A percentile compares a stretch with the other conserved stretches of the same genome.
These are phyloP conservation scores for Pachliopta kotzebuea DNA, from an alignment of 2,888 invertebrate species.

Conservation along the genomic window DNA sequence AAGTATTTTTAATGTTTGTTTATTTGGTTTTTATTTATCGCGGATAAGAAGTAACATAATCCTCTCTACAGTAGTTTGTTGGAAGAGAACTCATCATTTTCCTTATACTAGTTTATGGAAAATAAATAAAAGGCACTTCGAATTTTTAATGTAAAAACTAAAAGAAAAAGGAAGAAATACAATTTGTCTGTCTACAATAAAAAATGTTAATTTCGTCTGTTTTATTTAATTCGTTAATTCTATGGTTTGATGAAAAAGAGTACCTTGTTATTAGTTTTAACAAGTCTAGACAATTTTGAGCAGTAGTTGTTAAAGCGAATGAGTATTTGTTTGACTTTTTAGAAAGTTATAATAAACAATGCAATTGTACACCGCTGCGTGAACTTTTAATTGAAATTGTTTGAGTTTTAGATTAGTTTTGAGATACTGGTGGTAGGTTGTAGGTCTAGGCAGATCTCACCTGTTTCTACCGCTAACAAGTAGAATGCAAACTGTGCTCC, in stretches of 20 bases:
- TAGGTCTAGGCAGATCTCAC: too few relatives aligned
- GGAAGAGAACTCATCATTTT: too few relatives aligned
- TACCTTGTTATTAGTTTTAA: constrained; percentile 2
- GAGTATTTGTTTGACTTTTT: constrained; percentile 2
- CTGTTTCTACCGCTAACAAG: too few relatives aligned
- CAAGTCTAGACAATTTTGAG: neutral
- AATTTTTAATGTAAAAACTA: too few relatives aligned
- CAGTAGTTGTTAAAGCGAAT: constrained; percentile 6
- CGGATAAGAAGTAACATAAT: too few relatives aligned
- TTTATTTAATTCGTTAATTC: neutral
- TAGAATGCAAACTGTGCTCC: too few relatives aligned
- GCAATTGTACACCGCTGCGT: constrained; percentile 11
- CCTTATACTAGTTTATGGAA: too few relatives aligned
- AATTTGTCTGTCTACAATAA: too few relatives aligned
- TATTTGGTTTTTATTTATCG: neutral
- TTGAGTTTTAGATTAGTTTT: neutral
- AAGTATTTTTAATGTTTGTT: neutral
- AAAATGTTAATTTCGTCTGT: neutral
- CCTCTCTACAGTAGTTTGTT: too few relatives aligned
- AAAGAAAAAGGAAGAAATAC: too few relatives aligned
- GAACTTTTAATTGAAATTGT: constrained; percentile 26
- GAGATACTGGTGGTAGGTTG: too few relatives aligned
- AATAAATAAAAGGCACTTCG: too few relatives aligned
- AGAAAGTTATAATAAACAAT: constrained; percentile 12
- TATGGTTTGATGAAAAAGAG: neutral